These are phyloP conservation scores for Drosophila paulistorum DNA, from an alignment of 1,140 invertebrate genomes.

Conservation along the genomic window DNA sequence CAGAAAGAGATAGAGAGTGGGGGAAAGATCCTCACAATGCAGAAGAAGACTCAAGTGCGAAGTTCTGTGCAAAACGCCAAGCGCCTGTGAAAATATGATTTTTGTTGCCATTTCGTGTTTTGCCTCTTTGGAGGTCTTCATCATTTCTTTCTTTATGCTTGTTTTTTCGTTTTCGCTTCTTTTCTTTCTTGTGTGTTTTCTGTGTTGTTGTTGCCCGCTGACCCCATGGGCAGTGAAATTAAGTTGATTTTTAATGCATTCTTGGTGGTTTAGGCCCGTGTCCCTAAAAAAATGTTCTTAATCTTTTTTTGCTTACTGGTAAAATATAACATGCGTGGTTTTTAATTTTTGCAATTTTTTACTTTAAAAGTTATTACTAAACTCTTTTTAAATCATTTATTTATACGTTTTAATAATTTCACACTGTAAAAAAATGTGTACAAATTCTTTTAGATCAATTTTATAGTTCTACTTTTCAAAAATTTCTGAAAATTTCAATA, in stretches of 20 bases:
- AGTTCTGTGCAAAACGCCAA: slow-evolving; percentile 80
- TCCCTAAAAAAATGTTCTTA: neutral
- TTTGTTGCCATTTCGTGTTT: slow-evolving; percentile 60
- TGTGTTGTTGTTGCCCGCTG: slow-evolving; percentile 46
- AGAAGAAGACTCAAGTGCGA: slow-evolving; percentile 62
- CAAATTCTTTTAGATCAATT: too few relatives aligned
- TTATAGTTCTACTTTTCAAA: too few relatives aligned
- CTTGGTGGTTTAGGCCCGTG: slow-evolving; percentile 60
- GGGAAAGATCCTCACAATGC: neutral
- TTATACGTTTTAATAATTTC: too few relatives aligned
- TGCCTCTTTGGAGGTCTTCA: slow-evolving; percentile 62
- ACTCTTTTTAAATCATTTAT: too few relatives aligned
- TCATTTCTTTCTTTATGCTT: slow-evolving; percentile 35
- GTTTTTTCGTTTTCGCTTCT: slow-evolving; percentile 21
- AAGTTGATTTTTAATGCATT: slow-evolving; percentile 73
- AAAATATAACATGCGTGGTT: too few relatives aligned
- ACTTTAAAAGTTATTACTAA: too few relatives aligned
- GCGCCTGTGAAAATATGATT: slow-evolving; percentile 81
- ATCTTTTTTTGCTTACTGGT: neutral
- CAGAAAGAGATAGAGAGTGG: too few relatives aligned
- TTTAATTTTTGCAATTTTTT: too few relatives aligned
- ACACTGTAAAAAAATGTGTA: neutral
- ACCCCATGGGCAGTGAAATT: slow-evolving; percentile 53
- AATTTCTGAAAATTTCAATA: too few relatives aligned
- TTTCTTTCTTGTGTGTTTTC: slow-evolving; percentile 26